Evolutionary conservation across 2,113 vertebrate species (phyloP), one percentile per base, ranked within the genome.

Genomic region (Perca fluviatilis): DNA sequence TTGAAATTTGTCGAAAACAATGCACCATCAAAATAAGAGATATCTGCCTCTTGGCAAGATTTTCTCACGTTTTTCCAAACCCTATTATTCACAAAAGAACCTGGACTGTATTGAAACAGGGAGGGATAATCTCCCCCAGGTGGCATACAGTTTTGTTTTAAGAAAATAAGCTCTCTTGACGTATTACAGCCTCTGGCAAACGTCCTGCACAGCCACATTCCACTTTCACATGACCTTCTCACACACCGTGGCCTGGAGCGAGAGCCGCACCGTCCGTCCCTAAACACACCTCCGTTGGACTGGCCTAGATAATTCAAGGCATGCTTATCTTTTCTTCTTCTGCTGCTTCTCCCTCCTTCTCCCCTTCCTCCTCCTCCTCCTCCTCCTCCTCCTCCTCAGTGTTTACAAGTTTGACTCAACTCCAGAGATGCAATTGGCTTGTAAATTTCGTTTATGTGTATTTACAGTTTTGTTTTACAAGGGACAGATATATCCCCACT

Each of bases 191-290:
- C 87, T 72, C 77, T 82, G 88, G 86, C 84, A 18, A 49, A 19
- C 11, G 46, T 89, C 88, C 89, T 82, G 89, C 79, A 53, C 73
- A 13, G 66, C 77, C 80, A 77, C 92, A 91, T 93, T 94, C 91
- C 91, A 80, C 83, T 89, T 93, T 92, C 89, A 87, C 87, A 89
- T 85, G 94, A 92, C 93, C 90, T 90, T 88, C 88, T 66, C 16
- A 0, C 70, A 89, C 40, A 7, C 40, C 2, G 83, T 62, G 81
- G 82, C 92, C 91, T 14, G 16, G 13, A 90, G 90, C 76, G 4
- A 84, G 78, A 84, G 80, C 82, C 6, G 4, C 78, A 19, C 65
- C 27, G 65, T 66, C 74, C 76, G 27, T 82, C 86, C 80, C 77
- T 43, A 30, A 71, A 80, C 92, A 80, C 84, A 77, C 90, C 86